phyloP scores from a whole-genome alignment of 2,888 invertebrate genomes.

The Patella ulyssiponensis region DNA sequence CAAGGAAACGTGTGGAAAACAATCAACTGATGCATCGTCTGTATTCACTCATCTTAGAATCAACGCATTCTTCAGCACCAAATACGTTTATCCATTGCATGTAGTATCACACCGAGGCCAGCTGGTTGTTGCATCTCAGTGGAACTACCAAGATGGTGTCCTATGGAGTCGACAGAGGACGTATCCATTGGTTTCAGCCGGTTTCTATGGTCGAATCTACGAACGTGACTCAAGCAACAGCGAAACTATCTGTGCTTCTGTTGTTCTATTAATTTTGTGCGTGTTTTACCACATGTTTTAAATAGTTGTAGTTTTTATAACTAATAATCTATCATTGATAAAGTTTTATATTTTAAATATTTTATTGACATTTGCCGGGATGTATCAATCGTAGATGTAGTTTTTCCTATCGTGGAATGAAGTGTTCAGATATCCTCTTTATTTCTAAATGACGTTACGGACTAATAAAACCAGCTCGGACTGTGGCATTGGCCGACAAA shows the following conservation, averaged over 20 bases:
- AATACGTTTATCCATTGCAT: constrained; percentile 49
- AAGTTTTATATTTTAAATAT: too few relatives aligned
- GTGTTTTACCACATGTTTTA: too few relatives aligned
- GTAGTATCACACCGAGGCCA: constrained; percentile 32
- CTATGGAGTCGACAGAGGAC: constrained; percentile 27
- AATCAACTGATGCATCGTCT: constrained; percentile 34
- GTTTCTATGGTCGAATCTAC: constrained; percentile 45
- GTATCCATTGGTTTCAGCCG: constrained; percentile 39
- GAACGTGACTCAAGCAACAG: constrained; percentile 23
- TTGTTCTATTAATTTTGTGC: too few relatives aligned
- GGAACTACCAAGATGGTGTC: constrained; percentile 32
- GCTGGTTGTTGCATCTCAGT: constrained; percentile 31
- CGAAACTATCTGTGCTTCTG: not conserved
- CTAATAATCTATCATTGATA: too few relatives aligned
- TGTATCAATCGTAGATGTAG: too few relatives aligned
- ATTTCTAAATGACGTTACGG: too few relatives aligned
- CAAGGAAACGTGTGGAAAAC: constrained; percentile 40
- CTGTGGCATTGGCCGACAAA: too few relatives aligned
- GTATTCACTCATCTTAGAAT: constrained; percentile 40
- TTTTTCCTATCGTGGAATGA: too few relatives aligned
- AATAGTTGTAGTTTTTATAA: too few relatives aligned
- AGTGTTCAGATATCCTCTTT: too few relatives aligned
- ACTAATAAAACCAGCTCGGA: too few relatives aligned
- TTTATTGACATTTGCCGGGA: too few relatives aligned
- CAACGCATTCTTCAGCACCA: constrained; percentile 40